These are phyloP conservation scores for Mylabris sibirica DNA, from an alignment of 2,888 invertebrate species.

Conservation along the genomic window DNA sequence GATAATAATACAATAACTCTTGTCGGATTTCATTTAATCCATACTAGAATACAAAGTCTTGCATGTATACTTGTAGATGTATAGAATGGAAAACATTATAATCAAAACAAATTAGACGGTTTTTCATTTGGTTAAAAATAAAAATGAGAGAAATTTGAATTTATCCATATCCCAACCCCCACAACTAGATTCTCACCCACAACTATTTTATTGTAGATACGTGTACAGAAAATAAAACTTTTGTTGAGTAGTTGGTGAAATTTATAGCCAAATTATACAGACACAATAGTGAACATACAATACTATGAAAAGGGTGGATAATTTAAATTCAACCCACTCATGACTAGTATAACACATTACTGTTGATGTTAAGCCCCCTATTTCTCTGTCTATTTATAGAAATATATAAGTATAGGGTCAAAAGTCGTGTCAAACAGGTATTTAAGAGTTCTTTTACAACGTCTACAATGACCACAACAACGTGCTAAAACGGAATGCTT, in stretches of 20 bases:
- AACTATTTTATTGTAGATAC: constrained; percentile 48
- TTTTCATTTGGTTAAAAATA: background rate
- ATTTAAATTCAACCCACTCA: constrained; percentile 53
- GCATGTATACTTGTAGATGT: background rate
- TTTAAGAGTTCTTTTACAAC: constrained; percentile 26
- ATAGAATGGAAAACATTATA: background rate
- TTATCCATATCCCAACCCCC: constrained; percentile 39
- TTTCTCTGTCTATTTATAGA: background rate
- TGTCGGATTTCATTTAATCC: constrained; percentile 16
- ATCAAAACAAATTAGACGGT: constrained; percentile 11
- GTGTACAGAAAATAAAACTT: constrained; percentile 51
- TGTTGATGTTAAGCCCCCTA: constrained; percentile 29
- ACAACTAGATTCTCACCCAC: background rate
- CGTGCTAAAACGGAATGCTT: background rate
- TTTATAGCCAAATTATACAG: constrained; percentile 54
- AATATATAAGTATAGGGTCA: constrained; percentile 30
- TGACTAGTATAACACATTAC: constrained; percentile 48
- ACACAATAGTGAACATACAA: constrained; percentile 47
- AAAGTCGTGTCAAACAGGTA: constrained; percentile 44
- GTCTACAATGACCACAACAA: background rate
- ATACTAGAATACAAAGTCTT: constrained; percentile 1
- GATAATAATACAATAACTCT: constrained; percentile 16
- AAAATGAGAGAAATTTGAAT: constrained; percentile 34
- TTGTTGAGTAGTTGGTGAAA: constrained; percentile 49
- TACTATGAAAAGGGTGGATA: constrained; percentile 42